Percentiles rank a stretch among this genome's conserved stretches.
Conservation (phyloP, 2,797 vertebrate genomes). For the Leptodactylus fallax region DNA sequence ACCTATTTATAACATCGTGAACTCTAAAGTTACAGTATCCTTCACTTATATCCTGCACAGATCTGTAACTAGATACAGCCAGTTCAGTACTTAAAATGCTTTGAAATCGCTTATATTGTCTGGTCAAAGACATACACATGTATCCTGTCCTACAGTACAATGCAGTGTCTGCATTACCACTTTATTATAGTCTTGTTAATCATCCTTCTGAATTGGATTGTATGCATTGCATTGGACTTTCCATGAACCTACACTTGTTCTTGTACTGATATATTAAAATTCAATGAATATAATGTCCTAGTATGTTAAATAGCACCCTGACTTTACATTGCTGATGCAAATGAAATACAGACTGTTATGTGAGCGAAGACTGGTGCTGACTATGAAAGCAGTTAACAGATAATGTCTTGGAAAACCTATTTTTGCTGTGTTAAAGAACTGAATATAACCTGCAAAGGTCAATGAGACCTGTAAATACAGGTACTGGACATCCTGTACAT, state of each 20-base stretch:
- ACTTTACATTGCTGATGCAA: slow-evolving; percentile 25
- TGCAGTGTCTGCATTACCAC: not conserved
- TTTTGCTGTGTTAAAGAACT: not conserved
- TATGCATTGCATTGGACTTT: slow-evolving; percentile 17
- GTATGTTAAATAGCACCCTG: slow-evolving; percentile 22
- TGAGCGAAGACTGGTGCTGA: not conserved
- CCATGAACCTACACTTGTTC: slow-evolving; percentile 1
- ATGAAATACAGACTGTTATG: not conserved
- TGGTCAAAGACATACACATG: not conserved
- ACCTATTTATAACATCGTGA: too few species aligned
- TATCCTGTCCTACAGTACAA: not conserved
- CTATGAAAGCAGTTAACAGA: not conserved
- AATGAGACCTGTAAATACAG: not conserved
- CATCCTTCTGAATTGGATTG: not conserved
- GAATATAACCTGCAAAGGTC: not conserved
- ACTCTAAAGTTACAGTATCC: too few species aligned
- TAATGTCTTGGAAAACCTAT: not conserved
- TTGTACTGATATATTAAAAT: slow-evolving; percentile 14
- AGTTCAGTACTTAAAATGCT: too few species aligned
- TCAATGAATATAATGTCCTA: slow-evolving; percentile 16
- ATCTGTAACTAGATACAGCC: too few species aligned
- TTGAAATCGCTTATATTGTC: not conserved
- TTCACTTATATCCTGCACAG: not conserved
- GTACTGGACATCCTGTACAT: not conserved
- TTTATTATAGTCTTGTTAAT: slow-evolving; percentile 3